These are phyloP conservation scores for Oscheius sp. DNA, from an alignment of 2,888 invertebrate species.

Conservation along the genomic window DNA sequence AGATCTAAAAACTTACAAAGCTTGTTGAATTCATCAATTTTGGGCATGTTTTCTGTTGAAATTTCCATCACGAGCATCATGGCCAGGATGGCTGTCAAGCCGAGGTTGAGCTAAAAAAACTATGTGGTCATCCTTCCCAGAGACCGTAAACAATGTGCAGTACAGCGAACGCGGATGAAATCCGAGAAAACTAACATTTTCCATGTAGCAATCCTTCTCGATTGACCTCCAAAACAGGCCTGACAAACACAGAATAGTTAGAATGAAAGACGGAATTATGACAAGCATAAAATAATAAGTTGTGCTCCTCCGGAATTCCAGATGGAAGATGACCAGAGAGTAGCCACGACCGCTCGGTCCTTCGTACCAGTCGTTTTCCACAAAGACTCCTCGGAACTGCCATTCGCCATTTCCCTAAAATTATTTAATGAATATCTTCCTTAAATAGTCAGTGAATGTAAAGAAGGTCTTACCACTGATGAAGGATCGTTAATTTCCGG, in stretches of 20 bases:
- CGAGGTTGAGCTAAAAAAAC: conserved; percentile 20
- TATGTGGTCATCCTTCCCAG: no score
- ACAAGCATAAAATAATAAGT: conserved; percentile 23
- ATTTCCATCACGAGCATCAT: conserved; percentile 24
- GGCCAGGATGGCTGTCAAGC: conserved; percentile 22
- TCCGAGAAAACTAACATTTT: conserved; percentile 9
- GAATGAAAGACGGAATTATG: conserved; percentile 26
- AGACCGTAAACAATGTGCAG: no score
- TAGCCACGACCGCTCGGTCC: not conserved
- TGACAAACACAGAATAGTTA: conserved; percentile 10
- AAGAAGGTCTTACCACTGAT: not conserved
- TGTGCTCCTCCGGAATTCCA: conserved; percentile 16
- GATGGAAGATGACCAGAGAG: conserved; percentile 14
- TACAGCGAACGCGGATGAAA: not conserved
- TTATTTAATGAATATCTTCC: not conserved
- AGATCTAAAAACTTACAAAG: conserved; percentile 6
- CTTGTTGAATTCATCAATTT: conserved; percentile 21
- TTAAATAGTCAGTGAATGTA: not conserved
- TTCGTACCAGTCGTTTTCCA: conserved; percentile 13
- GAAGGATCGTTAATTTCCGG: not conserved
- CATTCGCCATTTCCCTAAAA: conserved; percentile 29
- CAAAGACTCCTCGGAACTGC: conserved; percentile 11
- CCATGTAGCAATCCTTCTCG: conserved; percentile 29
- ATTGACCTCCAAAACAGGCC: conserved; percentile 25
- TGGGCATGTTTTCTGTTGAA: conserved; percentile 16